phyloP scores from a whole-genome alignment of 92 coral and sea anemone genomes.

The Siderastrea siderea region DNA sequence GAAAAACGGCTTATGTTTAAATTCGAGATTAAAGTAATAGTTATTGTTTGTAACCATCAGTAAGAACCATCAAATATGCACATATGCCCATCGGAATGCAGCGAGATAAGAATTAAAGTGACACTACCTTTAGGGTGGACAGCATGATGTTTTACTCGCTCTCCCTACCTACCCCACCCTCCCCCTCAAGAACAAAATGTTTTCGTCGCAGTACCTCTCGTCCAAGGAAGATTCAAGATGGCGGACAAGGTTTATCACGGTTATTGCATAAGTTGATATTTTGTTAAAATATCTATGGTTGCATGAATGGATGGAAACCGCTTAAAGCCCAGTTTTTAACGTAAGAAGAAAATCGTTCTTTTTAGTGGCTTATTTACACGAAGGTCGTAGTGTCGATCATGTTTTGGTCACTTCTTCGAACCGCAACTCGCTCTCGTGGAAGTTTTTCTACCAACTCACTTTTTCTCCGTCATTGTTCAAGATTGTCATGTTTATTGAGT shows the following conservation, averaged over 20 bases:
- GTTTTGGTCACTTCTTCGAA: constrained; percentile 24
- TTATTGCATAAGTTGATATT: background rate
- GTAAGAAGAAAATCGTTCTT: background rate
- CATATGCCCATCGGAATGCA: too few relatives aligned
- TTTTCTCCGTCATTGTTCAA: background rate
- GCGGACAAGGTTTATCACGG: constrained; percentile 25
- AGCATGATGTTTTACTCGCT: background rate
- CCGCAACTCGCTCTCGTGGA: background rate
- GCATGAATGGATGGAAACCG: background rate
- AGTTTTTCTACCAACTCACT: background rate
- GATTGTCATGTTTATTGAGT: background rate
- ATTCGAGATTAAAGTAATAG: too few relatives aligned
- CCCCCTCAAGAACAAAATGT: background rate
- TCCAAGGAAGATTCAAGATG: constrained; percentile 31
- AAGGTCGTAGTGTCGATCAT: background rate
- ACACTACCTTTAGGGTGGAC: too few relatives aligned
- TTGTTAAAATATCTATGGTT: background rate
- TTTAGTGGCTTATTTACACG: background rate
- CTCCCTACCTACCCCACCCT: background rate
- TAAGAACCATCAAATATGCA: too few relatives aligned
- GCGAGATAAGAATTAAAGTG: too few relatives aligned
- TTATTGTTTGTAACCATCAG: too few relatives aligned
- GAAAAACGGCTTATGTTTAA: too few relatives aligned
- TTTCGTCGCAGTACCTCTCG: constrained; percentile 33
- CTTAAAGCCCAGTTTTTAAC: background rate